These are phyloP conservation scores for Euleptes europaea DNA, from an alignment of 2,113 vertebrate species.

Conservation along the genomic window DNA sequence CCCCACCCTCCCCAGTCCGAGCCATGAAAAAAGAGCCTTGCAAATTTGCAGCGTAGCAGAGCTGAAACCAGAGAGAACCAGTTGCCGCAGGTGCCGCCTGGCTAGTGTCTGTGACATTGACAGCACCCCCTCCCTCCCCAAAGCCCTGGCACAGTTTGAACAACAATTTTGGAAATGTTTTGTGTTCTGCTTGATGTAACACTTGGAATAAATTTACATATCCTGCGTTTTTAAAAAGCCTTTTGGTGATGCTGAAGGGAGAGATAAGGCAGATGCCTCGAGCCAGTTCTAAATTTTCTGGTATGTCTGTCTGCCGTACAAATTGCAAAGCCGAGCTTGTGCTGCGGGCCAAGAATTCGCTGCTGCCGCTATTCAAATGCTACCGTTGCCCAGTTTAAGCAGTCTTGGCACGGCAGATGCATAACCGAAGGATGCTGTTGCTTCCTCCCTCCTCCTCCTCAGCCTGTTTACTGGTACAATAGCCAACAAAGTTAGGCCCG, in stretches of 20 bases:
- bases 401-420: not conserved
- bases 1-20: not conserved
- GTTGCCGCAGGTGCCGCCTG: not conserved
- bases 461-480: not conserved
- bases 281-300: too few species aligned
- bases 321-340: not conserved
- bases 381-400: not conserved
- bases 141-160: not conserved
- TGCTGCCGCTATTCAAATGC: too few species aligned
- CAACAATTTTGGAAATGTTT: not conserved
- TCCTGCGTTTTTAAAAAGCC: not conserved
- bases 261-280: too few species aligned
- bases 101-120: not conserved
- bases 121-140: not conserved
- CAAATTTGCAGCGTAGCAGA: not conserved
- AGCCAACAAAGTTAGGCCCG: not conserved
- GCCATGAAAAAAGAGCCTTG: too few species aligned
- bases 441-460: not conserved
- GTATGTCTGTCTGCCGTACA: not conserved
- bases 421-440: fast-evolving
- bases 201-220: not conserved
- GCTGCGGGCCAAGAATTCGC: not conserved
- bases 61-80: not conserved
- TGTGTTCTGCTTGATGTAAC: too few species aligned
- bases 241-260: not conserved